These are phyloP conservation scores for Xenus cinereus DNA, from an alignment of 2,113 vertebrate species.

Conservation along the genomic window DNA sequence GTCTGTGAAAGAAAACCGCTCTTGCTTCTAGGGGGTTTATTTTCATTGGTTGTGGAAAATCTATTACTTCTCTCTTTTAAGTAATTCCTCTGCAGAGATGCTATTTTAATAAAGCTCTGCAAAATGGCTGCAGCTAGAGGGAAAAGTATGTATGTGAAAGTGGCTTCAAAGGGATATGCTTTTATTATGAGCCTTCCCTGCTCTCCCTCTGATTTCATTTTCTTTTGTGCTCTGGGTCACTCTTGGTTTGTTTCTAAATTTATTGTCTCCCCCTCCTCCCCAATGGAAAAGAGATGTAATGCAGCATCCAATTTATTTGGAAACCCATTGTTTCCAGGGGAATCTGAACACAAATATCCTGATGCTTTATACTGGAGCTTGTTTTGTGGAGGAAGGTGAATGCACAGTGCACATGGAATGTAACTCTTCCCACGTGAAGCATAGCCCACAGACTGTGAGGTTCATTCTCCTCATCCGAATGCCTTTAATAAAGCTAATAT, in stretches of 20 bases:
- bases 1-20: background rate
- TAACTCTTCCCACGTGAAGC: background rate
- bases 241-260: slow-evolving; percentile 40
- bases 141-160: background rate
- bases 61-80: slow-evolving; percentile 4
- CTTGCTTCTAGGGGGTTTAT: background rate
- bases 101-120: slow-evolving; percentile 46
- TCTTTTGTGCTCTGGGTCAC: background rate
- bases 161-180: slow-evolving; percentile 16
- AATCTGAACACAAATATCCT: background rate
- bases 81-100: slow-evolving; percentile 4
- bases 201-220: slow-evolving; percentile 29
- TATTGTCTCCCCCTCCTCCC: background rate
- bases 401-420: background rate
- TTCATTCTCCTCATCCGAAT: background rate
- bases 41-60: background rate
- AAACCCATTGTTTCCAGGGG: background rate
- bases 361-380: background rate
- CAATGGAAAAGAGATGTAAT: slow-evolving; percentile 2
- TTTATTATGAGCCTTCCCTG: background rate
- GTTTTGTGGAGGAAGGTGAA: background rate
- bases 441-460: background rate
- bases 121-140: slow-evolving; percentile 40
- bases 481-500: background rate
- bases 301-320: slow-evolving; percentile 37